Percentiles rank a stretch among this genome's conserved stretches.
phyloP scores from a whole-genome alignment of 2,888 invertebrate species.

The Agonopterix alstromeriana region DNA sequence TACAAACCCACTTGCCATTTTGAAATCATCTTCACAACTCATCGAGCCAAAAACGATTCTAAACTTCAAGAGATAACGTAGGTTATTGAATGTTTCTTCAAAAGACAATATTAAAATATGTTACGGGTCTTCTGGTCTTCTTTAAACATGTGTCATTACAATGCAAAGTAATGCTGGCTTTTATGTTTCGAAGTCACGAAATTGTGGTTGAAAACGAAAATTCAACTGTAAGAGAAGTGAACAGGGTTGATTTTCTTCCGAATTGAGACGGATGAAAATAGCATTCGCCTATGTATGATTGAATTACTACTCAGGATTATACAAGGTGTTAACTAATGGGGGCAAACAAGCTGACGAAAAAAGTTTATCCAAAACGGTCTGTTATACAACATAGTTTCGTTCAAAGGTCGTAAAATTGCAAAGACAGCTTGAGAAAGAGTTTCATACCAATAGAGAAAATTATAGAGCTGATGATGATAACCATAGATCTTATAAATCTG shows the following conservation, averaged over 20 bases:
- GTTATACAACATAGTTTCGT: no score
- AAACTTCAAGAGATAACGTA: not conserved
- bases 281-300: no score
- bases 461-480: no score
- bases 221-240: conserved; percentile 9
- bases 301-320: no score
- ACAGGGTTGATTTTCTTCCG: not conserved
- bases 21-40: conserved; percentile 10
- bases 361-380: no score
- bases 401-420: no score
- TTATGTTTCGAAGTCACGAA: conserved; percentile 28
- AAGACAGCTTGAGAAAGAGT: no score
- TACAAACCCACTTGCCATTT: conserved; percentile 16
- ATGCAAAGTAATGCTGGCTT: conserved; percentile 21
- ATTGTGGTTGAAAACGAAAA: conserved; percentile 8
- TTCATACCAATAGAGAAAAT: no score
- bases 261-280: no score
- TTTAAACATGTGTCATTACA: conserved; percentile 32
- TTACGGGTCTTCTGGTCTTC: conserved; percentile 13
- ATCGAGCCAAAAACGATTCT: not conserved
- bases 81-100: not conserved
- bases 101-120: conserved; percentile 15
- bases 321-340: no score
- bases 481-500: no score
- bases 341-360: no score